Conservation (phyloP, 2,797 vertebrate species). For the Periophthalmus magnuspinnatus region DNA sequence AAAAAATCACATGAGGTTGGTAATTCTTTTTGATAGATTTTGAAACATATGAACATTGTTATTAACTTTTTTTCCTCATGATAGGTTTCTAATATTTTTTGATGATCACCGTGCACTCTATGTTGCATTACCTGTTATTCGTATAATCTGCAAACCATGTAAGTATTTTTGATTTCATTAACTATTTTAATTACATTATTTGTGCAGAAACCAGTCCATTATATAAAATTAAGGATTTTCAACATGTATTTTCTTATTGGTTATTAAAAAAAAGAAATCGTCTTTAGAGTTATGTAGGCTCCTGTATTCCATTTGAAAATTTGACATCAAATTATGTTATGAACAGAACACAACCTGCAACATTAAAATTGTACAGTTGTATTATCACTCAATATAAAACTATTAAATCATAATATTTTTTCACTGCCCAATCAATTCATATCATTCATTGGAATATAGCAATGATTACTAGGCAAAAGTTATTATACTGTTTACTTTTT, state of each 20-base stretch:
- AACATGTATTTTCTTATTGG: not conserved
- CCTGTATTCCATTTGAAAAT: too few relatives aligned
- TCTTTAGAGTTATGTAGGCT: not conserved
- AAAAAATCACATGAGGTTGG: conserved; percentile 84
- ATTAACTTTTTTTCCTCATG: conserved; percentile 14
- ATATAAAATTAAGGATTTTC: not conserved
- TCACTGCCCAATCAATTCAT: not conserved
- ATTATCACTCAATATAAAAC: not conserved
- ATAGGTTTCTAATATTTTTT: conserved; percentile 89
- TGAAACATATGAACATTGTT: not conserved
- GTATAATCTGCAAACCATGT: conserved; percentile 85
- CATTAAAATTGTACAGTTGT: too few relatives aligned
- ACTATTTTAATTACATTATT: not conserved
- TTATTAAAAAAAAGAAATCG: not conserved
- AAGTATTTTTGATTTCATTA: conserved; percentile 49
- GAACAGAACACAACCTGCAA: too few relatives aligned
- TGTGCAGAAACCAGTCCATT: not conserved
- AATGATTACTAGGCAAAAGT: too few relatives aligned
- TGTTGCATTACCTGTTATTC: conserved; percentile 80
- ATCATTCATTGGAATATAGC: too few relatives aligned
- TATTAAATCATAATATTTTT: not conserved
- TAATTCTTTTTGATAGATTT: not conserved
- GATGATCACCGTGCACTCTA: conserved; percentile 85
- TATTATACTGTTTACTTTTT: conserved; percentile 8
- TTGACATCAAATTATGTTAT: too few relatives aligned